phyloP scores from a whole-genome alignment of 1,140 invertebrate species.

The Drosophila funebris region DNA sequence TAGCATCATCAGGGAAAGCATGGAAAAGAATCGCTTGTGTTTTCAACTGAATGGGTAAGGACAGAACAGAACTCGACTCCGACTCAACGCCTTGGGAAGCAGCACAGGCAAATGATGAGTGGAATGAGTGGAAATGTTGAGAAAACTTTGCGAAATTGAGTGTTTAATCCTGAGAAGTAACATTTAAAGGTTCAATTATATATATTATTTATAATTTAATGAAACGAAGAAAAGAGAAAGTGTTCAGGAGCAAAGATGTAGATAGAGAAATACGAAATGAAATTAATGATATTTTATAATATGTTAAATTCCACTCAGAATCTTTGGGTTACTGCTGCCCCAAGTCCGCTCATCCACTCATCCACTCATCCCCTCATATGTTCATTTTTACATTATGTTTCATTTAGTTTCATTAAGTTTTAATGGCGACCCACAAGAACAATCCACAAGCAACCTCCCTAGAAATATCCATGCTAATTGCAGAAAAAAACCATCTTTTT shows the following conservation, averaged over 20 bases:
- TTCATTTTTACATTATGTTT: slow-evolving; percentile 23
- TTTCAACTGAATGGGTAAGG: slow-evolving; percentile 90
- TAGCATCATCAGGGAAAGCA: slow-evolving; percentile 94
- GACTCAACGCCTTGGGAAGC: neutral
- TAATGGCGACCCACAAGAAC: slow-evolving; percentile 13
- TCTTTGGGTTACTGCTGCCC: neutral
- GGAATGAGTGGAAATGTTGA: neutral
- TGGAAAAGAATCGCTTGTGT: slow-evolving; percentile 95
- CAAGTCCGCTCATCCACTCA: neutral
- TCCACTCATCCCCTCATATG: neutral
- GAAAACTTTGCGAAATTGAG: neutral
- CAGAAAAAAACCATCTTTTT: slow-evolving; percentile 1
- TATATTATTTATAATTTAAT: neutral
- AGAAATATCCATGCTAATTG: neutral
- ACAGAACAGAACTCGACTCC: neutral
- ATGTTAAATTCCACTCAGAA: neutral
- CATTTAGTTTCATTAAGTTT: neutral
- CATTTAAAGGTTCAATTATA: neutral
- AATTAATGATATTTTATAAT: neutral
- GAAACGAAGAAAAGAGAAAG: no score
- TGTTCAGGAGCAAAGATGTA: no score
- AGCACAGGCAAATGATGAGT: neutral
- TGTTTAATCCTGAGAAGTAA: neutral
- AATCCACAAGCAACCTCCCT: neutral
- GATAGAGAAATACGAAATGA: no score